Evolutionary conservation across 2,888 invertebrate genomes (phyloP), one percentile per base, ranked within the genome.

Genomic region (Acleris cristana): DNA sequence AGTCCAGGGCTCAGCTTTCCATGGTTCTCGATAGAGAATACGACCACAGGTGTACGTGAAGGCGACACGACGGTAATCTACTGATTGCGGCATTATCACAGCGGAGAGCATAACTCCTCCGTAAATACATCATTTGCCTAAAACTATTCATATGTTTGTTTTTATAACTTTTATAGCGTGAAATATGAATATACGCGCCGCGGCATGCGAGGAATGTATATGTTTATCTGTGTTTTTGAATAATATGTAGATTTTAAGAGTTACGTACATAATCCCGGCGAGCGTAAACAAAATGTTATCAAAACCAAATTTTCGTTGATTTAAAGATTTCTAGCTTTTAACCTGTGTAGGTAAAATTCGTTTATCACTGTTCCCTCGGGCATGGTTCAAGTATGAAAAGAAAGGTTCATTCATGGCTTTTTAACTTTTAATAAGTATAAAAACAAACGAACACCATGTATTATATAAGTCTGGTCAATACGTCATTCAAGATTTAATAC

Each of bases 101-200:
- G 84, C 83, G 79, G 81, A 78, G 73, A 78, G 81, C 78, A 83
- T 82, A 84, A 83, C 80, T 86, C 84, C 81, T 78, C 79, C 80
- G 84, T 84, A 88, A 88, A 88, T 85, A 86, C 81, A 81, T 85
- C 85, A 89, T 89, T 88, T 85, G 82, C 85, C 80, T 79, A 75
- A 81, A 81, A 80, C 79, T 81, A 84, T 86, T 83, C 83, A 82
- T 82, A 78, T 79, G 75, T 85, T 86, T 89, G 84, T 89, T 88
- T 86, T 83, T 85, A 83, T 81, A 82, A 83, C 83, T 74, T 80
- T 83, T 84, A 86, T 85, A 83, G 76, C 76, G 78, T 84, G 81
- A 85, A 83, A 79, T 80, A 81, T 81, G 79, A 76, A 72, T 77
- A 76, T 75, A 78, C 76, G 77, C 80, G 78, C 75, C 74, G 65